Percentiles rank a stretch among this genome's conserved stretches.
Evolutionary conservation across 1,140 invertebrate species (phyloP).

Genomic region (Sinella curviseta): DNA sequence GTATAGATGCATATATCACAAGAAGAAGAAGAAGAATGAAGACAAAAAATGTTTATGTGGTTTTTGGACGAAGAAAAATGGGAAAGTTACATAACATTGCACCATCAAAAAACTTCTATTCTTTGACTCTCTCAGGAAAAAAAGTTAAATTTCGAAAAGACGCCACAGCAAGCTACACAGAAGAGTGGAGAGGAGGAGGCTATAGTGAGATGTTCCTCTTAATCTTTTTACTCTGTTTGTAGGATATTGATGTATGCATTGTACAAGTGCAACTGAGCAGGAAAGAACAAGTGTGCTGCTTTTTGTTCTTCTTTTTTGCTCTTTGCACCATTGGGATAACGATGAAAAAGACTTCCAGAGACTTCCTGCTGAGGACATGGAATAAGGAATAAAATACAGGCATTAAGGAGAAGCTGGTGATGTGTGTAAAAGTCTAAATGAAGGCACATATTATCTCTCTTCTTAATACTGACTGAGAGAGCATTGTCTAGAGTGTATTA

Average conservation of each 20-base stretch:
- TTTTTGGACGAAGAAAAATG: not conserved
- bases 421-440: too few relatives aligned
- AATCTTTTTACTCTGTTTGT: not conserved
- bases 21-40: too few relatives aligned
- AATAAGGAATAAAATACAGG: not conserved
- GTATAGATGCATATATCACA: too few relatives aligned
- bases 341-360: not conserved
- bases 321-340: not conserved
- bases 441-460: too few relatives aligned
- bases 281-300: not conserved
- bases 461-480: too few relatives aligned
- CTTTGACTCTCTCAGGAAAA: not conserved
- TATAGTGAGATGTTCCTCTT: not conserved
- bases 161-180: too few relatives aligned
- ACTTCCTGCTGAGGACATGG: not conserved
- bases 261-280: too few relatives aligned
- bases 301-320: not conserved
- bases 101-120: not conserved
- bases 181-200: too few relatives aligned
- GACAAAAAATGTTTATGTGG: not conserved
- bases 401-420: not conserved
- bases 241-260: too few relatives aligned
- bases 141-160: not conserved
- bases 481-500: too few relatives aligned
- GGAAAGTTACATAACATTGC: not conserved